phyloP scores from a whole-genome alignment of 2,113 vertebrate genomes.

The Ageneiosus marmoratus region DNA sequence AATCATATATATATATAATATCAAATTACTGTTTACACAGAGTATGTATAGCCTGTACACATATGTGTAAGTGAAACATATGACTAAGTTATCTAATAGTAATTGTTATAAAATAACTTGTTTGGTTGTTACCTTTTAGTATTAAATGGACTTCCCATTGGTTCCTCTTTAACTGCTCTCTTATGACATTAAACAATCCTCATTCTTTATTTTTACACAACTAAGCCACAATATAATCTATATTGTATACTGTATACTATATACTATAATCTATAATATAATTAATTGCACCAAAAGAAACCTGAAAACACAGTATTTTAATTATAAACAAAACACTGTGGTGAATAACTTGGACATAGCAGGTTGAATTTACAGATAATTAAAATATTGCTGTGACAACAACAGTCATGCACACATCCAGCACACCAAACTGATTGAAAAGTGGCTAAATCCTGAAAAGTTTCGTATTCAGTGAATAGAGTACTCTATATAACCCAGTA shows the following conservation, averaged over 20 bases:
- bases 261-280: too few relatives aligned
- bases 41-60: neutral
- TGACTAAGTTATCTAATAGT: neutral
- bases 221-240: neutral
- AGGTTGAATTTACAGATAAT: slow-evolving; percentile 3
- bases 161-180: neutral
- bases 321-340: slow-evolving; percentile 49
- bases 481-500: neutral
- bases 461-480: neutral
- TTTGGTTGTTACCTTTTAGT: neutral
- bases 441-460: neutral
- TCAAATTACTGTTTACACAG: slow-evolving; percentile 25
- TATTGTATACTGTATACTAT: too few relatives aligned
- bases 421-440: neutral
- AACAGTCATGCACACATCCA: slow-evolving; percentile 2
- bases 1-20: too few relatives aligned
- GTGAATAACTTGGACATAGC: slow-evolving; percentile 29
- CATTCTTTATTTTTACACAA: neutral
- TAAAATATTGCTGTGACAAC: slow-evolving; percentile 51
- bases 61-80: neutral
- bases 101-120: neutral
- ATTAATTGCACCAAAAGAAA: too few relatives aligned
- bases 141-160: neutral
- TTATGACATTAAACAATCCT: neutral
- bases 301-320: too few relatives aligned